Evolutionary conservation across 2,888 invertebrate species (phyloP).

Genomic region (Asteroscopus sphinx): DNA sequence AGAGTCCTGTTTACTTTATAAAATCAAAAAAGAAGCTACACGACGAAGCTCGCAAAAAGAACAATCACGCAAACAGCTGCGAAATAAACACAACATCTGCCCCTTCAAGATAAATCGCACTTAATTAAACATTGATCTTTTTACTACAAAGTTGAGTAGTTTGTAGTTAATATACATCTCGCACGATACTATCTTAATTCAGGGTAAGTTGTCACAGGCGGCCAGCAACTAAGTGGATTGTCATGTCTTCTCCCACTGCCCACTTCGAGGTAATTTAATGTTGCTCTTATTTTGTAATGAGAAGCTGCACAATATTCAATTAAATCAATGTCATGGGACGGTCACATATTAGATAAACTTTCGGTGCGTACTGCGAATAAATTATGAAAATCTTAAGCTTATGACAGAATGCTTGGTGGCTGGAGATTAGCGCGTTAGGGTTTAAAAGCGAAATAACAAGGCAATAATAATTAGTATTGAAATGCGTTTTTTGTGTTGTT

Average conservation of each 20-base stretch:
- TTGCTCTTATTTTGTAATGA: conserved; percentile 74
- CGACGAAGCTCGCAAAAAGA: conserved; percentile 2
- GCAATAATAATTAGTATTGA: conserved; percentile 5
- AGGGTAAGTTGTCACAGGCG: conserved; percentile 64
- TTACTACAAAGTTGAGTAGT: conserved; percentile 62
- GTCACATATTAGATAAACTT: conserved; percentile 61
- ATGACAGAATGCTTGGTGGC: conserved; percentile 62
- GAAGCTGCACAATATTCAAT: conserved; percentile 67
- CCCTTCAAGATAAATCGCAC: conserved; percentile 58
- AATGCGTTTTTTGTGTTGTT: not conserved
- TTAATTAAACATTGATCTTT: conserved; percentile 66
- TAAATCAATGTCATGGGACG: conserved; percentile 63
- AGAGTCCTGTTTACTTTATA: not conserved
- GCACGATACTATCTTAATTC: conserved; percentile 63
- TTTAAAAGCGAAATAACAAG: conserved; percentile 12
- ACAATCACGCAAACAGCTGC: conserved; percentile 10
- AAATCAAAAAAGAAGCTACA: not conserved
- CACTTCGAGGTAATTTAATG: conserved; percentile 67
- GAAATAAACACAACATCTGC: conserved; percentile 41
- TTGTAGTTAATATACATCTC: conserved; percentile 50
- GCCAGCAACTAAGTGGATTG: conserved; percentile 73
- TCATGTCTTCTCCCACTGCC: conserved; percentile 76
- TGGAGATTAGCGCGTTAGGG: conserved; percentile 30
- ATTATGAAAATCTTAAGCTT: conserved; percentile 63
- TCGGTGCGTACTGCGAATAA: conserved; percentile 50